Evolutionary conservation across 2,888 invertebrate species (phyloP).

Genomic region (Adela reaumurella): DNA sequence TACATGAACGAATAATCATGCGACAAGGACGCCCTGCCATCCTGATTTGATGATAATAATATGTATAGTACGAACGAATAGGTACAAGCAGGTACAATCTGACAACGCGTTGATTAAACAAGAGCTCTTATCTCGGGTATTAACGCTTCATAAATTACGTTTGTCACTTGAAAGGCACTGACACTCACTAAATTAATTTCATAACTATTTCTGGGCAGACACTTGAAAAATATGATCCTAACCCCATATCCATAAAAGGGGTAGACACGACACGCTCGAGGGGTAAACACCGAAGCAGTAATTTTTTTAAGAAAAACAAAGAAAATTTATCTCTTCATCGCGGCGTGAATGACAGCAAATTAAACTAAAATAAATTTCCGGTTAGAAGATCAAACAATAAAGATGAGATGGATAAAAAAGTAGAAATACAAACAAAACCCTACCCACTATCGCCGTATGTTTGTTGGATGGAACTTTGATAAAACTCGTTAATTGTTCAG

Average conservation of each 20-base stretch:
- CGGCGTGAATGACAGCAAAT: constrained; percentile 45
- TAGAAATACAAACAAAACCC: constrained; percentile 36
- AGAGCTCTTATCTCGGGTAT: constrained; percentile 50
- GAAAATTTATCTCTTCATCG: constrained; percentile 24
- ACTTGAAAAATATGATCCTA: too few species aligned
- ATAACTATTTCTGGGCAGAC: too few species aligned
- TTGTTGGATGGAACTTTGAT: constrained; percentile 35
- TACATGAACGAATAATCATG: too few species aligned
- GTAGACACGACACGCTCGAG: too few species aligned
- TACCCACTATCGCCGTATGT: constrained; percentile 23
- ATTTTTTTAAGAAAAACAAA: background rate
- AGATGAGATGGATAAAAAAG: constrained; percentile 26
- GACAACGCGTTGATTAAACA: constrained; percentile 10
- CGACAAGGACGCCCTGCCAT: too few species aligned
- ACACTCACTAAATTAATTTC: too few species aligned
- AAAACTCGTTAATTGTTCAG: constrained; percentile 36
- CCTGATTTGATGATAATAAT: too few species aligned
- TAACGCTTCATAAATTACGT: constrained; percentile 56
- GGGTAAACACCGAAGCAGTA: too few species aligned
- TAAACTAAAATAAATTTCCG: constrained; percentile 54
- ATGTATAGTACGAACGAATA: too few species aligned
- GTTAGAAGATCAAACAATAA: constrained; percentile 43
- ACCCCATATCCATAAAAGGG: too few species aligned
- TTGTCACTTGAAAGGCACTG: constrained; percentile 43
- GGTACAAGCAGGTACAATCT: too few species aligned